Percentiles rank a stretch among this genome's conserved stretches.
Evolutionary conservation across 2,888 invertebrate genomes (phyloP).

Genomic region (Oxyscelio sp.): DNA sequence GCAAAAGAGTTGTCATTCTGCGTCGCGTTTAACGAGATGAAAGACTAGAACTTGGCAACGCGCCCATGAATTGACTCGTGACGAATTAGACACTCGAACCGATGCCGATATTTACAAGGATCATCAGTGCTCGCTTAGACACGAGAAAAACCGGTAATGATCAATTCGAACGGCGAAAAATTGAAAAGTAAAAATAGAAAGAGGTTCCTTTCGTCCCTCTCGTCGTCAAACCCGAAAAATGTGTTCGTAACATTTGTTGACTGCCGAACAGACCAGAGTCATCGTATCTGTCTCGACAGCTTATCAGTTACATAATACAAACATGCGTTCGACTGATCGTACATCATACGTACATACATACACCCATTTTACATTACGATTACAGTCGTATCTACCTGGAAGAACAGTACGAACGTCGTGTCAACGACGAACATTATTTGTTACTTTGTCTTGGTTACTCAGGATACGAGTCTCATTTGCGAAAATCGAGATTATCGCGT

Average conservation of each 20-base stretch:
- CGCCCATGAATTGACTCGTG: constrained; percentile 59
- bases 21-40: constrained; percentile 41
- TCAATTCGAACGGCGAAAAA: constrained; percentile 14
- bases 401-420: constrained; percentile 83
- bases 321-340: constrained; percentile 25
- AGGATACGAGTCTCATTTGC: constrained; percentile 80
- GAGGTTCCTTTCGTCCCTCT: constrained; percentile 14
- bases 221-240: constrained; percentile 15
- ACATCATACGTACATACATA: constrained; percentile 68
- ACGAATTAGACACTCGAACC: constrained; percentile 46
- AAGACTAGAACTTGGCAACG: constrained; percentile 68
- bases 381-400: constrained; percentile 79
- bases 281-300: constrained; percentile 29
- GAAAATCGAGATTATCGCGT: constrained; percentile 17
- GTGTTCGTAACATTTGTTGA: constrained; percentile 18
- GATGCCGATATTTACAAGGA: constrained; percentile 67
- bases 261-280: constrained; percentile 45
- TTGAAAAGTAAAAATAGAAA: constrained; percentile 14
- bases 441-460: constrained; percentile 66
- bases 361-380: constrained; percentile 39
- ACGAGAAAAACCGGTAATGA: constrained; percentile 20
- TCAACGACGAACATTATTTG: constrained; percentile 60
- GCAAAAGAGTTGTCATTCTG: constrained; percentile 30
- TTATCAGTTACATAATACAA: constrained; percentile 32
- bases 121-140: constrained; percentile 44